Evolutionary conservation across 2,888 invertebrate genomes (phyloP), one percentile per base, ranked within the genome.

Genomic region (Stegana nigrithorax): DNA sequence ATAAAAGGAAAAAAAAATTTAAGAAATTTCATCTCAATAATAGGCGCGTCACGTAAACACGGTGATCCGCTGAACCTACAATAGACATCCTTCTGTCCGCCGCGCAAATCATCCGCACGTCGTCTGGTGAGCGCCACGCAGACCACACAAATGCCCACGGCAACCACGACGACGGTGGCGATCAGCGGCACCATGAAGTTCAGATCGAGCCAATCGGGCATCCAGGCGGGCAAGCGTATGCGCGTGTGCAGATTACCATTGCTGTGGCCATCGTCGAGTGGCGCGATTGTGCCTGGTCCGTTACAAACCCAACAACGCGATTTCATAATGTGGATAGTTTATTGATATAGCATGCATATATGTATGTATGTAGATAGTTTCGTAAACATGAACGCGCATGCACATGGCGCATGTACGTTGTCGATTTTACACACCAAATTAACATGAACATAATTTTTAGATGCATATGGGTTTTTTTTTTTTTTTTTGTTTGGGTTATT

Each of bases 151-250:
- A 96, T 91, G 68, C 96, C 95, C 75, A 96, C 94, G 78, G 95
- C 90, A 84, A 96, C 92, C 71, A 97, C 95, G 75, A 97, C 92
- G 66, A 96, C 89, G 26, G 95, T 95, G 45, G 95, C 95, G 78
- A 94, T 90, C 70, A 96, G 91, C 0, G 96, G 96, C 23, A 97
- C 94, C 81, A 96, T 90, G 69, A 97, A 92, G 86, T 96, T 94
- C 66, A 95, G 90, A 83, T 95, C 94, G 69, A 95, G 89, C 94
- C 95, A 95, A 63, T 92, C 91, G 63, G 91, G 93, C 73, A 95
- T 88, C 94, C 95, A 95, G 0, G 92, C 86, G 4, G 89, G 89
- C 67, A 89, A 85, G 65, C 88, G 88, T 74, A 87, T 87, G 26
- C 86, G 88, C 27, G 86, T 84, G 68, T 85, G 83, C 32, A 86